These are phyloP conservation scores for Choristoneura fumiferana DNA, from an alignment of 1,140 invertebrate genomes.

Conservation along the genomic window DNA sequence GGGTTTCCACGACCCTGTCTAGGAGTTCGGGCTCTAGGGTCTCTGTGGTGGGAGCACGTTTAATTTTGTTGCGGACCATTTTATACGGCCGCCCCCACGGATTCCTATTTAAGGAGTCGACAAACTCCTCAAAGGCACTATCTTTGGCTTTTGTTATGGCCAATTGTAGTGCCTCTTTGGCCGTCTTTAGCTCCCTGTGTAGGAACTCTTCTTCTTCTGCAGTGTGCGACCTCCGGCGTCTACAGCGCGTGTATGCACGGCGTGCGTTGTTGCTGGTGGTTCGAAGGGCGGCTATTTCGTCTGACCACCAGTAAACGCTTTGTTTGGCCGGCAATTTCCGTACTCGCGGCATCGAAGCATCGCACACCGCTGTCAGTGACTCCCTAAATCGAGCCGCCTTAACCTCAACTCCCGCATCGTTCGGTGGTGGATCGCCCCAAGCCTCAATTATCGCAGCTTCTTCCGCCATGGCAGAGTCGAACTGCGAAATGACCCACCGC, in stretches of 20 bases:
- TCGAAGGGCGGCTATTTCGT: neutral
- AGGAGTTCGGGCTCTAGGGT: constrained; percentile 13
- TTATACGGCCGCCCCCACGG: constrained; percentile 44
- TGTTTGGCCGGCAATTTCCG: neutral
- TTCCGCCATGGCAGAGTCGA: no score
- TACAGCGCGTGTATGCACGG: neutral
- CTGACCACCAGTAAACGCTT: neutral
- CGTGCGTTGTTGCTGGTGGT: neutral
- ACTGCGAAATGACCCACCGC: no score
- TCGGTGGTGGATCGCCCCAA: constrained; percentile 4
- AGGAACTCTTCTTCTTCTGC: neutral
- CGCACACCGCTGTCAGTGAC: neutral
- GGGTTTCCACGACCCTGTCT: neutral
- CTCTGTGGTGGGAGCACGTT: constrained; percentile 27
- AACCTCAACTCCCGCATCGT: constrained; percentile 10
- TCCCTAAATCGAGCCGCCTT: constrained; percentile 15
- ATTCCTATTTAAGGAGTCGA: constrained; percentile 34
- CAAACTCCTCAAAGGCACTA: constrained; percentile 23
- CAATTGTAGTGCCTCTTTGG: constrained; percentile 19
- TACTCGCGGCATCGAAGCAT: neutral
- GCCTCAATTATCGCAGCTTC: constrained; percentile 11
- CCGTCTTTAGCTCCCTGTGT: neutral
- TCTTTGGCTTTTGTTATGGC: constrained; percentile 28
- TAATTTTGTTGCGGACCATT: constrained; percentile 29
- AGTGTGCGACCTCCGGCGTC: neutral